Evolutionary conservation across 1,140 invertebrate species (phyloP), one percentile per base, ranked within the genome.

Genomic region (Tetragonula clypearis): DNA sequence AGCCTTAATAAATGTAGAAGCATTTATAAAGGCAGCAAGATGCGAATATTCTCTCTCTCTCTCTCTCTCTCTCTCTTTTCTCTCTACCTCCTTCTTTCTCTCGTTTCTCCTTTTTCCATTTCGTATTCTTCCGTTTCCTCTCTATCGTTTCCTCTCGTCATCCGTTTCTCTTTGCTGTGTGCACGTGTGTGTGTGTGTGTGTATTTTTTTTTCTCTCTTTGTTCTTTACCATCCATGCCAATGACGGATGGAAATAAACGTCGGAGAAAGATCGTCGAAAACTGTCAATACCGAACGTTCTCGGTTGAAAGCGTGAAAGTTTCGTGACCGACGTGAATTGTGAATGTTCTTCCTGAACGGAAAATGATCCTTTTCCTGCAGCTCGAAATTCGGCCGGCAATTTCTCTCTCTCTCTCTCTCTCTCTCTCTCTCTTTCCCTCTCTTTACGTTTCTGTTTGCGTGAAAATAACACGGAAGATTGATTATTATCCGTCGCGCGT

Each of bases 1-100:
- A 92, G 92, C 93, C 92, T 94, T 94, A 94, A 95, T 94, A 95
- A 94, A 95, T 95, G 93, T 93, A 92, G 87, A 90, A 86, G 89
- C 92, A 94, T 94, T 95, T 94, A 93, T 94, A 94, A 93, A 92
- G 90, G 85, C 89, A 72, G 88, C 88, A 92, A 93, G 91, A 92
- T 90, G 93, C 92, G 82, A 85, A 85, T 85, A 88, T 89, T 83
- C 76, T 58, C 79, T 49, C 53, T 53, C 14, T 60, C 41, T 71
- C 21, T 56, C 15, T 19, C 60, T 17, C 66, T 41, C 35, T 19
- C 30, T 30, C 1, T 58, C 30, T 35, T 56, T 55, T 11, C 53
- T n/a, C 73, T 79, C 73, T 30, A 12, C 12, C 75, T 73, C 76
- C 58, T 19, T 55, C 56, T 56, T 12, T 74, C 26, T 69, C 35